A percentile compares a stretch with the other conserved stretches of the same genome.
Conservation (phyloP, 2,888 invertebrate genomes). For the Watsonalla cultraria region DNA sequence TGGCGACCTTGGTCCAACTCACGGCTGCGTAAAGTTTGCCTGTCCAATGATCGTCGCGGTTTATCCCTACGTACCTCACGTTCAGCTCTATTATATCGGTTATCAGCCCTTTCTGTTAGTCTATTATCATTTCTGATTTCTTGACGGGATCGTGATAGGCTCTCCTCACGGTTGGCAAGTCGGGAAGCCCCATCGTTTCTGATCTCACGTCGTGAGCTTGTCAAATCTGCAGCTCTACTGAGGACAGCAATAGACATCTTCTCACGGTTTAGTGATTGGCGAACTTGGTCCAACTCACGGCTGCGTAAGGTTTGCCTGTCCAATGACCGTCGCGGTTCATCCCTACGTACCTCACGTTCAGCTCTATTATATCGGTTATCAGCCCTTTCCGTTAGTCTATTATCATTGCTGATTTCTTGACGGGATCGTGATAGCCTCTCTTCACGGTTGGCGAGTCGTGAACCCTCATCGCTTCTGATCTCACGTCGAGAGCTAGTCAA, state of each 20-base stretch:
- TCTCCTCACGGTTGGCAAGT: not conserved
- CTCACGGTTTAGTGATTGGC: not conserved
- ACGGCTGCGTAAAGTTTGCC: not conserved
- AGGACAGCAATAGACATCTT: not conserved
- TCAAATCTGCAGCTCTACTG: conserved; percentile 6
- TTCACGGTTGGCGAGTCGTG: not conserved
- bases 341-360: not conserved
- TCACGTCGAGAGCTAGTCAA: not conserved
- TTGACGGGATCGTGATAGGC: not conserved
- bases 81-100: too few species aligned
- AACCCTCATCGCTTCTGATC: not conserved
- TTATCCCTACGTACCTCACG: not conserved
- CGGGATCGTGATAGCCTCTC: not conserved
- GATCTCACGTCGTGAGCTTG: not conserved
- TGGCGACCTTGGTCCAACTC: not conserved
- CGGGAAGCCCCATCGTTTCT: not conserved
- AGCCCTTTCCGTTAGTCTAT: not conserved
- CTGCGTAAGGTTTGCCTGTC: not conserved
- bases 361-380: too few species aligned
- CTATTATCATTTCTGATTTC: not conserved
- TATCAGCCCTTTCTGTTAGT: not conserved
- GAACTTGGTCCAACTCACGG: not conserved
- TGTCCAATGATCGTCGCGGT: not conserved
- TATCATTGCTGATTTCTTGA: not conserved
- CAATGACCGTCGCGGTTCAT: not conserved